Percentiles rank a stretch among this genome's conserved stretches.
Evolutionary conservation across 1,140 invertebrate species (phyloP).

Genomic region (Aethina tumida): DNA sequence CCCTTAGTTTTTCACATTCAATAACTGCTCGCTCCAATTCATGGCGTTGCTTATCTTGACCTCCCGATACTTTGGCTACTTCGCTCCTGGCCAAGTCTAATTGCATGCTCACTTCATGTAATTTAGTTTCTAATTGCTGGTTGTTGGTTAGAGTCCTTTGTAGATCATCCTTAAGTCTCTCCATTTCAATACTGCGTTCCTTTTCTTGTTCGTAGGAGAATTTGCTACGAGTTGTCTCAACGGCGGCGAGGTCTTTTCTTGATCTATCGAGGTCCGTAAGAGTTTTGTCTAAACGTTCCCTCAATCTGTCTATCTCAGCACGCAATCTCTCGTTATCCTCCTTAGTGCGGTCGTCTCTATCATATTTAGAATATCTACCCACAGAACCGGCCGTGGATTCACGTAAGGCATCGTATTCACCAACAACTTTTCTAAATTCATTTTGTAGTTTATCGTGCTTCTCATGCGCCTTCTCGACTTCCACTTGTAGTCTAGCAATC

Average conservation of each 20-base stretch:
- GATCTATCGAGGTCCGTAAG: conserved; percentile 65
- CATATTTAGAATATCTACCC: conserved; percentile 71
- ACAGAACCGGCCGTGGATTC: conserved; percentile 47
- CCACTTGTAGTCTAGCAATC: conserved; percentile 70
- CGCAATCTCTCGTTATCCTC: conserved; percentile 71
- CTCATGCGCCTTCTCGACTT: conserved; percentile 83
- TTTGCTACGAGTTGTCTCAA: conserved; percentile 71
- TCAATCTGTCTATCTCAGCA: conserved; percentile 72
- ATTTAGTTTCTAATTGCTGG: conserved; percentile 62
- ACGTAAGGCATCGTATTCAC: conserved; percentile 60
- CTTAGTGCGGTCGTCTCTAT: conserved; percentile 59
- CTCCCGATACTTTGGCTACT: conserved; percentile 56
- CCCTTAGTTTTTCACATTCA: conserved; percentile 75
- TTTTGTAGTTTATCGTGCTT: conserved; percentile 76
- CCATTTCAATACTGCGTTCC: conserved; percentile 50
- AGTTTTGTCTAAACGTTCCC: conserved; percentile 73
- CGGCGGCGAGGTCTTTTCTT: conserved; percentile 62
- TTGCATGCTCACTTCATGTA: conserved; percentile 70
- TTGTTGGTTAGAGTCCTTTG: conserved; percentile 55
- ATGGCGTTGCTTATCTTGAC: conserved; percentile 64
- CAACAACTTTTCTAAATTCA: conserved; percentile 71
- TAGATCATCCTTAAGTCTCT: conserved; percentile 61
- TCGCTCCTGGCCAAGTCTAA: conserved; percentile 69
- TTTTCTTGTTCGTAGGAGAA: conserved; percentile 82
- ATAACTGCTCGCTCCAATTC: conserved; percentile 72